Evolutionary conservation across 2,888 invertebrate genomes (phyloP).

Genomic region (Sympetrum striolatum): DNA sequence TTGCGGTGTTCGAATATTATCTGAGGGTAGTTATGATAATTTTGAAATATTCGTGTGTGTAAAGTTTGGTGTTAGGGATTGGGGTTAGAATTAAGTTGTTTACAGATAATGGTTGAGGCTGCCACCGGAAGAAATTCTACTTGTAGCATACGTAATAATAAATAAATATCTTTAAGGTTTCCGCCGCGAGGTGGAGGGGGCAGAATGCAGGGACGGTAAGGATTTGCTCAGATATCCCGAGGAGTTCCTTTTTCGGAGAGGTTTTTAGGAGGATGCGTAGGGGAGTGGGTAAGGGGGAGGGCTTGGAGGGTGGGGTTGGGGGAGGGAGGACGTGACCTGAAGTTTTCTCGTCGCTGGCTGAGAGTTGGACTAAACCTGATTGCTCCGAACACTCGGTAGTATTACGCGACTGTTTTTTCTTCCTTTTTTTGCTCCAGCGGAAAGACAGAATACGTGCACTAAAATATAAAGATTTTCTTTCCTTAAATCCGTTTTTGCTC

Average conservation of each 20-base stretch:
- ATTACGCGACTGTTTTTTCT: not conserved
- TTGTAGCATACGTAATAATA: no score
- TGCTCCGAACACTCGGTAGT: constrained; percentile 6
- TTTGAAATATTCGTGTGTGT: no score
- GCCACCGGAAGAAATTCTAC: no score
- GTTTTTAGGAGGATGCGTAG: not conserved
- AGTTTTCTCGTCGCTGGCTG: not conserved
- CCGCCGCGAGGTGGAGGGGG: not conserved
- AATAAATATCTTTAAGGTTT: not conserved
- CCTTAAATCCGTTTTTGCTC: no score
- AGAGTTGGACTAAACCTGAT: constrained; percentile 18
- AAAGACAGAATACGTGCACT: no score
- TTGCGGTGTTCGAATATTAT: no score
- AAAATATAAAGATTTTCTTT: no score
- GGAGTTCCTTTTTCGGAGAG: not conserved
- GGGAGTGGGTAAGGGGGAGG: not conserved
- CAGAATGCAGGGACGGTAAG: not conserved
- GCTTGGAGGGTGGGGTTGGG: not conserved
- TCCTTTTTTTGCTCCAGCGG: no score
- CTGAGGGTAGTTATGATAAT: no score
- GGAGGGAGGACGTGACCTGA: constrained; percentile 22
- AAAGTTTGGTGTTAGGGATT: no score
- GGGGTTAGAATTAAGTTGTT: no score
- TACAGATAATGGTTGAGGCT: no score
- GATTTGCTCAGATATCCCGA: not conserved